These are phyloP conservation scores for Brienomyrus longianalis DNA, from an alignment of 2,113 vertebrate genomes.

Conservation along the genomic window DNA sequence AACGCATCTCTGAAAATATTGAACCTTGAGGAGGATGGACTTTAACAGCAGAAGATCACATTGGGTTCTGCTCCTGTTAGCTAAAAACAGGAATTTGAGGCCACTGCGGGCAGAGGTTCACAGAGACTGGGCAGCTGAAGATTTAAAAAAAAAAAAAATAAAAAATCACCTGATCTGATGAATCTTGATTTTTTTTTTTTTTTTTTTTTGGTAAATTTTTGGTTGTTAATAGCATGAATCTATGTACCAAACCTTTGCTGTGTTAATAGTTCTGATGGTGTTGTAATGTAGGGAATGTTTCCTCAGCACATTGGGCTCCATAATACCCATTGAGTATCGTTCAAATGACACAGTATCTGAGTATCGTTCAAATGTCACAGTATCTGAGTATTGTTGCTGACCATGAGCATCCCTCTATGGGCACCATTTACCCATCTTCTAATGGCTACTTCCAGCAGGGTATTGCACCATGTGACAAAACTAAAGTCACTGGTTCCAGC, in stretches of 20 bases:
- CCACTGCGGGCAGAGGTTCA: not conserved
- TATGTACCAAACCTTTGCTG: not conserved
- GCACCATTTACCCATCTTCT: not conserved
- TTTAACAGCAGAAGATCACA: not conserved
- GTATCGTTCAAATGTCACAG: too few relatives aligned
- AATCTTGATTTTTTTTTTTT: not conserved
- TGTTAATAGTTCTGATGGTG: not conserved
- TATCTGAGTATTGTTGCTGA: not conserved
- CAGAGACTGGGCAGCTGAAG: not conserved
- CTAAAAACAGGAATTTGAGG: not conserved
- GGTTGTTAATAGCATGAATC: not conserved
- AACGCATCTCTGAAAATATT: not conserved
- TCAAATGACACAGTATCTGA: not conserved
- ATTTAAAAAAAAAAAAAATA: not conserved
- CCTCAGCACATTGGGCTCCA: not conserved
- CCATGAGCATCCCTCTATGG: not conserved
- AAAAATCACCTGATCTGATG: not conserved
- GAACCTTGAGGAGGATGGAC: not conserved
- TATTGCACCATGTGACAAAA: not conserved
- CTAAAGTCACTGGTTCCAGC: not conserved
- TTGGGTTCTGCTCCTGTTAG: not conserved
- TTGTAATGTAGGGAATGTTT: conserved; percentile 40
- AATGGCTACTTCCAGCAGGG: not conserved
- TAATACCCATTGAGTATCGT: not conserved
- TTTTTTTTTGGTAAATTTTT: not conserved